These are phyloP conservation scores for Neodiprion virginianus DNA, from an alignment of 1,140 invertebrate genomes.

Conservation along the genomic window DNA sequence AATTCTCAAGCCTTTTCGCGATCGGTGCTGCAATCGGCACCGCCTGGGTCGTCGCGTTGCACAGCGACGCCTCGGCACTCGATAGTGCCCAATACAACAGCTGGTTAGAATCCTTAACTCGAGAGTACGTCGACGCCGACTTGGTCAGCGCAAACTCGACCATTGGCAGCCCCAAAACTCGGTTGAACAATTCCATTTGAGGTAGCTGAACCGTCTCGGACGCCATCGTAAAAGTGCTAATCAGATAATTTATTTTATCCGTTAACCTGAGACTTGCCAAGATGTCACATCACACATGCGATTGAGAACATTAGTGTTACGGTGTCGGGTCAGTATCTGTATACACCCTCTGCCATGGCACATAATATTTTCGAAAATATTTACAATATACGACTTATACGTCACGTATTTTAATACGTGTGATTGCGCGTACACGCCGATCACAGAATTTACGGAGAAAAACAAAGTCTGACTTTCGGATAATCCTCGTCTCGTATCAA, in stretches of 20 bases:
- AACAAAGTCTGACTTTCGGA: background rate
- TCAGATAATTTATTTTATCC: conserved; percentile 2
- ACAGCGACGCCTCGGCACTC: conserved; percentile 72
- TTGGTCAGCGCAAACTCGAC: conserved; percentile 64
- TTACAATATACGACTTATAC: background rate
- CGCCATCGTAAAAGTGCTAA: conserved; percentile 33
- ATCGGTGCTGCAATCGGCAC: conserved; percentile 64
- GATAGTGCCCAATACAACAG: conserved; percentile 72
- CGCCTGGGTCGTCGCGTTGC: conserved; percentile 64
- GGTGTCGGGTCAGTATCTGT: too few species aligned
- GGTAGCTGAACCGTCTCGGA: conserved; percentile 47
- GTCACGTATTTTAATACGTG: too few species aligned
- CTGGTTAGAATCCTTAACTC: conserved; percentile 62
- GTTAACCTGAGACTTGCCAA: background rate
- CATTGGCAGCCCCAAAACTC: conserved; percentile 64
- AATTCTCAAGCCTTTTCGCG: conserved; percentile 65
- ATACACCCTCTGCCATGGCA: background rate
- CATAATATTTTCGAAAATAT: background rate
- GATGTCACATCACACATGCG: background rate
- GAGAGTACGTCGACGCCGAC: conserved; percentile 64
- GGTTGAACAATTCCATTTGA: conserved; percentile 64
- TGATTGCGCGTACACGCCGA: too few species aligned
- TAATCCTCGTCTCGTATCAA: background rate
- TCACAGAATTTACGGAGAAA: background rate
- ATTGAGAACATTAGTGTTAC: background rate